A percentile compares a stretch with the other conserved stretches of the same genome.
phyloP scores from a whole-genome alignment of 1,140 invertebrate species.

The Samia ricini region DNA sequence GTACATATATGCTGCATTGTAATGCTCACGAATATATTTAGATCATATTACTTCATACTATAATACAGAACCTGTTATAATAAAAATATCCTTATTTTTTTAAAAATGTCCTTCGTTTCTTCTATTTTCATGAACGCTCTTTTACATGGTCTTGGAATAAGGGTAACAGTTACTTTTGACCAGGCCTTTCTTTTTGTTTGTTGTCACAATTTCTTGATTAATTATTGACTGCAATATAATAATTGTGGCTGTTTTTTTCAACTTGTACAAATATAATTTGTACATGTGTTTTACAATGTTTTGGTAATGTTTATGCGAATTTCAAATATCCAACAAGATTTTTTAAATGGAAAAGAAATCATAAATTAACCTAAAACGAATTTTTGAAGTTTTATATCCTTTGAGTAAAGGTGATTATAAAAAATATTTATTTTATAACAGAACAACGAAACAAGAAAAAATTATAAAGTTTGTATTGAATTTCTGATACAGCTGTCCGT shows the following conservation, averaged over 20 bases:
- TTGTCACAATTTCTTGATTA: no score
- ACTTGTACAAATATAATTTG: no score
- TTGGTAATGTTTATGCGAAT: no score
- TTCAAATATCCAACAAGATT: neutral
- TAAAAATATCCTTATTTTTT: neutral
- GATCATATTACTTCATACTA: conserved; percentile 65
- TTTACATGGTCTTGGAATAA: no score
- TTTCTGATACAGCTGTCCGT: conserved; percentile 38
- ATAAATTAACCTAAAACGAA: neutral
- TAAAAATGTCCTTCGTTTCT: neutral
- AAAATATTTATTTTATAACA: conserved; percentile 4
- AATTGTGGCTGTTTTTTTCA: no score
- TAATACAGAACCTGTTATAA: neutral
- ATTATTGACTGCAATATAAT: no score
- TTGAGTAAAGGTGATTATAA: neutral
- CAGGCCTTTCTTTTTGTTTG: no score
- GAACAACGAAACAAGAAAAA: conserved; percentile 15
- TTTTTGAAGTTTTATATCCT: neutral
- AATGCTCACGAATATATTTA: conserved; percentile 71
- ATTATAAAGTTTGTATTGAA: conserved; percentile 22
- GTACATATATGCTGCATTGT: conserved; percentile 66
- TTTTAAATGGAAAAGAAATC: neutral
- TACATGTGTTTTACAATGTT: no score
- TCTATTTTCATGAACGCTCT: no score
- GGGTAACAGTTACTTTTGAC: no score